phyloP scores from a whole-genome alignment of 2,888 invertebrate species.

The Hypomecis atomaria region DNA sequence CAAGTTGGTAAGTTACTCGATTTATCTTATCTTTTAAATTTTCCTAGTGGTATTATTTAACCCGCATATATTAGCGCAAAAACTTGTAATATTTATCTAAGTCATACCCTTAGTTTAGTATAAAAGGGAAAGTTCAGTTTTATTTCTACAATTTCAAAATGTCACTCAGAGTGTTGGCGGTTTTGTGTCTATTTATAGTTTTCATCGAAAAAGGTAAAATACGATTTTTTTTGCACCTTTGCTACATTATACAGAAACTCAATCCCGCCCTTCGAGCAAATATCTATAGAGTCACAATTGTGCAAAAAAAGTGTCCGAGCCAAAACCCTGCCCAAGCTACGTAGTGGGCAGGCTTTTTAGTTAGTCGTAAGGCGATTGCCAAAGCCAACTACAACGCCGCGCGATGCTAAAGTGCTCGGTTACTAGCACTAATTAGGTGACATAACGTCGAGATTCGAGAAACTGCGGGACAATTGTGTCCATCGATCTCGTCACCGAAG shows the following conservation, averaged over 20 bases:
- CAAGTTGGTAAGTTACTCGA: not conserved
- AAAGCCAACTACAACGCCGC: too few relatives aligned
- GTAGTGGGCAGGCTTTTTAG: too few relatives aligned
- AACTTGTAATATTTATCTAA: not conserved
- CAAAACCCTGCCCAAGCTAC: too few relatives aligned
- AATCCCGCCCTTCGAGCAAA: too few relatives aligned
- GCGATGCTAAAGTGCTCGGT: too few relatives aligned
- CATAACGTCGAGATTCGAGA: too few relatives aligned
- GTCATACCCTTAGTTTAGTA: not conserved
- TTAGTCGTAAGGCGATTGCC: too few relatives aligned
- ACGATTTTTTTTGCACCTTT: not conserved
- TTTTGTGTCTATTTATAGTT: not conserved
- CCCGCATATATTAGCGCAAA: conserved; percentile 13
- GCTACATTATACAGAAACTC: not conserved
- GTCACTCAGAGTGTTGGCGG: not conserved
- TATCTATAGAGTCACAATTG: too few relatives aligned
- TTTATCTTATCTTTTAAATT: not conserved
- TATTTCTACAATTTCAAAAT: not conserved
- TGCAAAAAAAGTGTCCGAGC: too few relatives aligned
- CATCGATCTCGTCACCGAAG: too few relatives aligned
- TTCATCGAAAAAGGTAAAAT: conserved; percentile 2
- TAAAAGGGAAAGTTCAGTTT: not conserved
- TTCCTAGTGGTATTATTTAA: conserved; percentile 8
- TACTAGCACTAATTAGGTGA: too few relatives aligned
- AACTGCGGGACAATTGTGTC: too few relatives aligned